phyloP scores from a whole-genome alignment of 2,797 vertebrate genomes.

The Mallotus villosus region DNA sequence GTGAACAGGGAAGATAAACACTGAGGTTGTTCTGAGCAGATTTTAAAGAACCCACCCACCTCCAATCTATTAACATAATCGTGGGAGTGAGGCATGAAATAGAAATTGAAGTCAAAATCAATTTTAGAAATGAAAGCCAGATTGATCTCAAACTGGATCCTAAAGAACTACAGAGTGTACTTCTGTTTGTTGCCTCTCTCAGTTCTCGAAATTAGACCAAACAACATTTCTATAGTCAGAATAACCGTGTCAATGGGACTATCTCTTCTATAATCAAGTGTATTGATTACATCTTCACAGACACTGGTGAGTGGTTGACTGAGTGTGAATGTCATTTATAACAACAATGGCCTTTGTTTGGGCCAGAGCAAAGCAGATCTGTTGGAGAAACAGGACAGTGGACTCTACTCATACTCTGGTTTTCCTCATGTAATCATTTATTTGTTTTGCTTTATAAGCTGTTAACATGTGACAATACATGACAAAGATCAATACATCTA shows the following conservation, averaged over 20 bases:
- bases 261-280: slow-evolving; percentile 56
- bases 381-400: no score
- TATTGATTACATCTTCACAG: slow-evolving; percentile 68
- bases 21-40: no score
- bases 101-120: slow-evolving; percentile 59
- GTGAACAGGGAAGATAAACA: no score
- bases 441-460: no score
- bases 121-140: slow-evolving; percentile 61
- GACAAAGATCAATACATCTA: no score
- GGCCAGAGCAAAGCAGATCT: no score
- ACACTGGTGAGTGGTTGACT: slow-evolving; percentile 61
- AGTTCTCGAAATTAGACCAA: slow-evolving; percentile 28
- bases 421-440: no score
- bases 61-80: slow-evolving; percentile 58
- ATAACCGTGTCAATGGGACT: slow-evolving; percentile 70
- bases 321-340: background rate
- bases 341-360: no score
- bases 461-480: no score
- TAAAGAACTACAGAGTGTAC: slow-evolving; percentile 2
- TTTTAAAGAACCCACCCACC: no score
- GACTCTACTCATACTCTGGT: no score
- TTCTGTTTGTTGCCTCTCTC: slow-evolving; percentile 28
- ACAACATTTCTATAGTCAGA: slow-evolving; percentile 62
- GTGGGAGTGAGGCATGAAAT: slow-evolving; percentile 60
- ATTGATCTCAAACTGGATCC: slow-evolving; percentile 8